Conservation (phyloP, 2,888 invertebrate species). For the Andrena camellia region DNA sequence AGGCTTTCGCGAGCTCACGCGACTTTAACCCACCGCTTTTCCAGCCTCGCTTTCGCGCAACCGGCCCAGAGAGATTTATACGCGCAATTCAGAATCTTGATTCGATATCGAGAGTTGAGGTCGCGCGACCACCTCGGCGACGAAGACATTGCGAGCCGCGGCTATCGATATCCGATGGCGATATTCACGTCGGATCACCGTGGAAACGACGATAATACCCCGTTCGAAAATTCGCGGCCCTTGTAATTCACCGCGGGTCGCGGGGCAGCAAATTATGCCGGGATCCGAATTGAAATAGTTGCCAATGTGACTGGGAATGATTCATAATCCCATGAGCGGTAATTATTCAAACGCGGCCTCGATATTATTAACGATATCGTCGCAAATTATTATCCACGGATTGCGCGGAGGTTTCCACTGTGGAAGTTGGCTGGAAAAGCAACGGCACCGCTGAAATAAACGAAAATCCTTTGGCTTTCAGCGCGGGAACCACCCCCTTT, state of each 20-base stretch:
- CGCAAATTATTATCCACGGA: slow-evolving; percentile 18
- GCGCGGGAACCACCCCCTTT: background rate
- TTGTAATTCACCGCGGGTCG: slow-evolving; percentile 13
- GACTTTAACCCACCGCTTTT: slow-evolving; percentile 51
- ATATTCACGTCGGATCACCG: background rate
- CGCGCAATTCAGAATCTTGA: slow-evolving; percentile 51
- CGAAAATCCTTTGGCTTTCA: background rate
- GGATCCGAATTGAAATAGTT: slow-evolving; percentile 45
- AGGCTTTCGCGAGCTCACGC: slow-evolving; percentile 44
- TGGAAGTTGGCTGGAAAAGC: background rate
- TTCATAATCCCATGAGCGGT: slow-evolving; percentile 26
- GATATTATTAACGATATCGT: slow-evolving; percentile 43
- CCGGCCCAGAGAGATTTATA: slow-evolving; percentile 53
- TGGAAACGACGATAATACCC: slow-evolving; percentile 13
- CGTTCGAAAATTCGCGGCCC: slow-evolving; percentile 31
- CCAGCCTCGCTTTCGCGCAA: slow-evolving; percentile 20
- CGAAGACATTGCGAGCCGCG: slow-evolving; percentile 8
- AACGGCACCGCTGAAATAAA: background rate
- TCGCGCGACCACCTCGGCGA: slow-evolving; percentile 12
- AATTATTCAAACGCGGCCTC: slow-evolving; percentile 31
- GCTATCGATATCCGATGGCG: slow-evolving; percentile 33
- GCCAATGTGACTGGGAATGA: slow-evolving; percentile 21
- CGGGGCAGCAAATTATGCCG: slow-evolving; percentile 25
- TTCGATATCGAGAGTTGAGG: slow-evolving; percentile 32
- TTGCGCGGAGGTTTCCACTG: background rate